A percentile compares a stretch with the other conserved stretches of the same genome.
These are phyloP conservation scores for Desmophyllum pertusum DNA, from an alignment of 92 coral and sea anemone species.

Conservation along the genomic window DNA sequence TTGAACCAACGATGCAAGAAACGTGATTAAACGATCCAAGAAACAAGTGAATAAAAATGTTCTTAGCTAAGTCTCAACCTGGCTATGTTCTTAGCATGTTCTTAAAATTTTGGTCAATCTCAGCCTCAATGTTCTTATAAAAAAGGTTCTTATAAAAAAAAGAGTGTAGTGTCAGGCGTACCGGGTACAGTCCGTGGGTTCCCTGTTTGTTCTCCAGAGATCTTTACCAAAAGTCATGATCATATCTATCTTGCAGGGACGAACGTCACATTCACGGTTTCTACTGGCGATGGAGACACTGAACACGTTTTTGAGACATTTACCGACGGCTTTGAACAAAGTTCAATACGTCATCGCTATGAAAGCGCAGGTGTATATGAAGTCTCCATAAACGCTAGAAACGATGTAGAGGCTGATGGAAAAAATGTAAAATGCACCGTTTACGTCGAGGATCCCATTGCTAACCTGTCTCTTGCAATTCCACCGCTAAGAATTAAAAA, in stretches of 20 bases:
- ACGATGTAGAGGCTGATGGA: conserved; percentile 41
- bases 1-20: no score
- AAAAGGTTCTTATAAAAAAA: no score
- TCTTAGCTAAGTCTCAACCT: no score
- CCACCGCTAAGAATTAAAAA: conserved; percentile 35
- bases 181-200: no score
- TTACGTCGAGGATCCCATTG: conserved; percentile 49
- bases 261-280: conserved; percentile 62
- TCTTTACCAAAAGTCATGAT: not conserved
- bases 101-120: no score
- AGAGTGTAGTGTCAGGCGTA: no score
- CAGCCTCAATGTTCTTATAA: no score
- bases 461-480: conserved; percentile 31
- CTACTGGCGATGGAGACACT: conserved; percentile 46
- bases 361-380: conserved; percentile 28
- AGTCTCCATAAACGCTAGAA: conserved; percentile 33
- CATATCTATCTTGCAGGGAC: conserved; percentile 55
- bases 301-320: conserved; percentile 7
- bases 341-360: conserved; percentile 44
- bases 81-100: no score
- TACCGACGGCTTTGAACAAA: conserved; percentile 28
- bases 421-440: conserved; percentile 31
- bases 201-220: no score
- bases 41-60: no score
- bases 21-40: no score